A percentile compares a stretch with the other conserved stretches of the same genome.
These are phyloP conservation scores for Oceanites oceanicus DNA, from an alignment of 2,113 vertebrate genomes.

Conservation along the genomic window DNA sequence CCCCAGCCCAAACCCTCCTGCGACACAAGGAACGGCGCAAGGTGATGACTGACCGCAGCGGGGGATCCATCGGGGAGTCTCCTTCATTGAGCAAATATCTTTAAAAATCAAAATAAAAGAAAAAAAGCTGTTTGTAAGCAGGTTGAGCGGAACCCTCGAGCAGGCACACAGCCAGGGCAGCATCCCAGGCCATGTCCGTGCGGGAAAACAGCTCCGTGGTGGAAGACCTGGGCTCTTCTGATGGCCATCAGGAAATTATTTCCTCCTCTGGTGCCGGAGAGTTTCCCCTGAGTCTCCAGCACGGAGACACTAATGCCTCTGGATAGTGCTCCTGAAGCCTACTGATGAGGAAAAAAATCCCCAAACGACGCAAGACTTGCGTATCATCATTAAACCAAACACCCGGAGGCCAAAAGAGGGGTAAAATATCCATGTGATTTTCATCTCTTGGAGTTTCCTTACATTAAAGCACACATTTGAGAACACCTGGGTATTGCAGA, in stretches of 20 bases:
- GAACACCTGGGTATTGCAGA: slow-evolving; percentile 14
- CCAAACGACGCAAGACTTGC: background rate
- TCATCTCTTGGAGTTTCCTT: background rate
- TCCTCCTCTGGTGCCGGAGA: rapidly evolving
- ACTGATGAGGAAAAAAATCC: background rate
- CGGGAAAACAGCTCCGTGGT: rapidly evolving
- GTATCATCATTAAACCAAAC: background rate
- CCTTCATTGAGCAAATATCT: rapidly evolving
- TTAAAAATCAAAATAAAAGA: background rate
- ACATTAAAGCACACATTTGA: background rate
- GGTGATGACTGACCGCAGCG: rapidly evolving
- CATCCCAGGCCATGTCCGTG: rapidly evolving
- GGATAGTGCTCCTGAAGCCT: background rate
- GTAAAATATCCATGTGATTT: background rate
- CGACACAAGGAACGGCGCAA: rapidly evolving
- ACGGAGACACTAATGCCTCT: background rate
- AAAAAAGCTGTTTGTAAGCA: background rate
- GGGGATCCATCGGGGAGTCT: background rate
- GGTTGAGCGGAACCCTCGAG: background rate
- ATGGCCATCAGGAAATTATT: rapidly evolving
- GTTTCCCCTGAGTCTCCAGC: background rate
- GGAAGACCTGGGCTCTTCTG: background rate
- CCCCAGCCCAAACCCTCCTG: background rate
- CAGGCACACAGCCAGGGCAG: background rate
- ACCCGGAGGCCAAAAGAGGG: background rate